Percentiles rank a stretch among this genome's conserved stretches.
phyloP scores from a whole-genome alignment of 2,797 vertebrate species.

The Coreius guichenoti region DNA sequence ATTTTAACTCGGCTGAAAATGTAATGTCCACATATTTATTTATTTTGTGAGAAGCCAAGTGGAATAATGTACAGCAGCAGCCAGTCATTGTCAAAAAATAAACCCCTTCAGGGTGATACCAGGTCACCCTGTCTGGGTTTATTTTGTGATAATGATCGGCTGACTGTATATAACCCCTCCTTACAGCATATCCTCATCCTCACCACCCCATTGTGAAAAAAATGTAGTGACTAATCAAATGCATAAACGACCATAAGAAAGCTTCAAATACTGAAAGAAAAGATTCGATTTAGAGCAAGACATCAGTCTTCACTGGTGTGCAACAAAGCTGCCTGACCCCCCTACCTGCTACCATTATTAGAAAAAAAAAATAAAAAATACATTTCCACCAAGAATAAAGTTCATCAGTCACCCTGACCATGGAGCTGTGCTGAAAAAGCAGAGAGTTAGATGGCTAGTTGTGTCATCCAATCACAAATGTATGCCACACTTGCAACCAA shows the following conservation, averaged over 20 bases:
- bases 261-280: not conserved
- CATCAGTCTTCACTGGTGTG: not conserved
- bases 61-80: not conserved
- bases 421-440: constrained; percentile 16
- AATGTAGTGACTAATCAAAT: constrained; percentile 5
- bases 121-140: not conserved
- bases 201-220: not conserved
- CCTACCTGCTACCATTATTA: constrained; percentile 17
- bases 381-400: constrained; percentile 18
- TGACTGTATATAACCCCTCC: not conserved
- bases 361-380: too few species aligned
- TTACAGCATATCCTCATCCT: not conserved
- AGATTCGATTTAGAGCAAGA: constrained; percentile 24
- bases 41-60: not conserved
- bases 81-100: not conserved
- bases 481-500: not conserved
- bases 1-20: not conserved
- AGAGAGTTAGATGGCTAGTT: not conserved
- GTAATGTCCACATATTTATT: constrained; percentile 6
- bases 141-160: constrained; percentile 6
- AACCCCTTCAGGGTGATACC: not conserved
- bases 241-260: not conserved
- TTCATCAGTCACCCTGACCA: constrained; percentile 25
- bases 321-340: constrained; percentile 22
- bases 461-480: not conserved